Conservation (phyloP, 53 echinoderm and acorn worm genomes). For the Actinopyga echinites region DNA sequence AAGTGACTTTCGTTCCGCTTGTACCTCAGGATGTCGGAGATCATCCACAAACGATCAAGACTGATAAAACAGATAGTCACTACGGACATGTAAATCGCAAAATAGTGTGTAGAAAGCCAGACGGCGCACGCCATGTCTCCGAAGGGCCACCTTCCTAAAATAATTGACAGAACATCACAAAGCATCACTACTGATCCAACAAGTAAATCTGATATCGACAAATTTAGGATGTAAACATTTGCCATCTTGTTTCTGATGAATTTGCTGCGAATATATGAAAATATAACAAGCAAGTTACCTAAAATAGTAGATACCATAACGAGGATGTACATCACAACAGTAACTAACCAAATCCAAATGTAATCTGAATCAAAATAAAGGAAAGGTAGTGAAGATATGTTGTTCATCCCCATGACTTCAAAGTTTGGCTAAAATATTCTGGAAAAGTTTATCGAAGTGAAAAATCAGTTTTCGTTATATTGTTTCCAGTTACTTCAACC, state of each 20-base stretch:
- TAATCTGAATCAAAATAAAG: too few species aligned
- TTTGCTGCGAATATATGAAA: conserved; percentile 36
- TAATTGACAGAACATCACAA: conserved; percentile 37
- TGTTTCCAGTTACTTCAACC: too few species aligned
- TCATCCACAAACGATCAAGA: neutral
- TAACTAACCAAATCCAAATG: neutral
- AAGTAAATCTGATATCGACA: conserved; percentile 63
- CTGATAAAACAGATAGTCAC: conserved; percentile 23
- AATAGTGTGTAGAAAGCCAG: conserved; percentile 54
- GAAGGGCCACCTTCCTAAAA: conserved; percentile 47
- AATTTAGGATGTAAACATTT: conserved; percentile 60
- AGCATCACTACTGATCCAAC: conserved; percentile 49
- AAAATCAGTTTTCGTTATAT: too few species aligned
- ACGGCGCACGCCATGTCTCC: conserved; percentile 55
- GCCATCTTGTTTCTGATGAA: conserved; percentile 47
- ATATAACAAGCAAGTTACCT: conserved; percentile 58
- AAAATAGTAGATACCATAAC: conserved; percentile 48
- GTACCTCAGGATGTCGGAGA: conserved; percentile 5
- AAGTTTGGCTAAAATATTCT: too few species aligned
- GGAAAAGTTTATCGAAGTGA: too few species aligned
- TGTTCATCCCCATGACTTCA: too few species aligned
- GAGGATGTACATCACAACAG: neutral
- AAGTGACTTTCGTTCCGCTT: neutral
- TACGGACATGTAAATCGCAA: conserved; percentile 42
- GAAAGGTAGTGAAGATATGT: too few species aligned